These are phyloP conservation scores for Sinonovacula constricta DNA, from an alignment of 1,140 invertebrate genomes.

Conservation along the genomic window DNA sequence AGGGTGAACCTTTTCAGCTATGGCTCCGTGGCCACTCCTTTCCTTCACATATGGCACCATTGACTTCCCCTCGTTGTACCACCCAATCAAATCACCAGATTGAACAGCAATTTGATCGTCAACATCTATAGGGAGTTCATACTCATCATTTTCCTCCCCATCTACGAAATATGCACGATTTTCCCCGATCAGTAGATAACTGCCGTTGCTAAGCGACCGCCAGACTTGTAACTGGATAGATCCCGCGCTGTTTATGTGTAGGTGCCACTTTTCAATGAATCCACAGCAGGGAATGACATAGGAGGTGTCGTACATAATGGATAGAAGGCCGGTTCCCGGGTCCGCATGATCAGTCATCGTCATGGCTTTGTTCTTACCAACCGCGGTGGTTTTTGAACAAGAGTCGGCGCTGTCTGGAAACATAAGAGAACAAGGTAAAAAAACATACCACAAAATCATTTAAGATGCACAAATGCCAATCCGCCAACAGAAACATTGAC, in stretches of 20 bases:
- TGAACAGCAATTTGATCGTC: slow-evolving; percentile 26
- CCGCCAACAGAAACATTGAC: too few species aligned
- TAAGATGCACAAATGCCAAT: too few species aligned
- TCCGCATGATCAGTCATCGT: slow-evolving; percentile 14
- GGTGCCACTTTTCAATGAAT: slow-evolving; percentile 14
- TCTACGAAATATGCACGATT: slow-evolving; percentile 22
- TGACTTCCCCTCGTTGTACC: slow-evolving; percentile 30
- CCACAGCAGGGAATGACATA: slow-evolving; percentile 32
- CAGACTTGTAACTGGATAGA: slow-evolving; percentile 28
- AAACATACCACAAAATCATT: too few species aligned
- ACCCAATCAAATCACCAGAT: slow-evolving; percentile 26
- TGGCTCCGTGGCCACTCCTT: background rate
- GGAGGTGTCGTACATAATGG: slow-evolving; percentile 3
- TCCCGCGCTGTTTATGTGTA: slow-evolving; percentile 40
- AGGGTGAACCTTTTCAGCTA: background rate
- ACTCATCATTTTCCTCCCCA: slow-evolving; percentile 25
- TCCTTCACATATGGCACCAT: slow-evolving; percentile 34
- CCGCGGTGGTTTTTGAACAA: slow-evolving; percentile 3
- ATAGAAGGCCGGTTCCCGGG: slow-evolving; percentile 17
- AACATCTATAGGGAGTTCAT: background rate
- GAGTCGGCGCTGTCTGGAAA: too few species aligned
- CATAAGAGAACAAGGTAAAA: too few species aligned
- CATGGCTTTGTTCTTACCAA: slow-evolving; percentile 1
- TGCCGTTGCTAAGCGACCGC: slow-evolving; percentile 27
- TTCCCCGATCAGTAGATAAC: slow-evolving; percentile 22